phyloP scores from a whole-genome alignment of 2,797 vertebrate genomes.

The Potorous gilbertii region DNA sequence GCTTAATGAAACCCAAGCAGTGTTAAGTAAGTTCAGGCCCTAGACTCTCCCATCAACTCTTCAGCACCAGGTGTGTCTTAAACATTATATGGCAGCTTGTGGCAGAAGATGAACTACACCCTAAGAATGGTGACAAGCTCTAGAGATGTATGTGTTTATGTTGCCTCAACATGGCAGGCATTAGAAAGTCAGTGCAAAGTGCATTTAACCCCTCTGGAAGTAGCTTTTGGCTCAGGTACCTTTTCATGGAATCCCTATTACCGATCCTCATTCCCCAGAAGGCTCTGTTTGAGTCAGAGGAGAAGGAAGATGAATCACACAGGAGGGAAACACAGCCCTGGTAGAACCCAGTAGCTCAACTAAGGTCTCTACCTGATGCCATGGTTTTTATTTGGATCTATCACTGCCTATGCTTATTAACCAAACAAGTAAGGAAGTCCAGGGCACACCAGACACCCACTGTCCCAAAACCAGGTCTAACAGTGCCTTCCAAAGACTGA shows the following conservation, averaged over 20 bases:
- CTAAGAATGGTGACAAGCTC: background rate
- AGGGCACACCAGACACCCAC: background rate
- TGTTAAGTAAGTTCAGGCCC: background rate
- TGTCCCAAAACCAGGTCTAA: background rate
- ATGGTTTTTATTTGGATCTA: background rate
- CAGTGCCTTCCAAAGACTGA: background rate
- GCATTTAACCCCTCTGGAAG: background rate
- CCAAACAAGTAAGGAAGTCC: background rate
- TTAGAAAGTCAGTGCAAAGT: background rate
- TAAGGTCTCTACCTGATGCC: background rate
- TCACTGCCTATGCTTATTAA: background rate
- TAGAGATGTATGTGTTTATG: background rate
- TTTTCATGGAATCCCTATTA: background rate
- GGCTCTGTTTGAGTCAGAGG: background rate
- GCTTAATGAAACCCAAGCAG: background rate
- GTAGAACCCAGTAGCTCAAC: background rate
- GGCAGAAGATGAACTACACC: background rate
- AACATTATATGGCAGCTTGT: background rate
- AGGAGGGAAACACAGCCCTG: background rate
- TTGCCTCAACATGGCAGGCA: background rate
- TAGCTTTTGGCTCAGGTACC: background rate
- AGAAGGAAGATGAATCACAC: background rate
- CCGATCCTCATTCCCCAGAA: background rate
- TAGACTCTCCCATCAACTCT: background rate
- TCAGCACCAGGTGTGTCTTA: background rate